phyloP scores from a whole-genome alignment of 2,113 vertebrate genomes.

The Lichenostomus cassidix region DNA sequence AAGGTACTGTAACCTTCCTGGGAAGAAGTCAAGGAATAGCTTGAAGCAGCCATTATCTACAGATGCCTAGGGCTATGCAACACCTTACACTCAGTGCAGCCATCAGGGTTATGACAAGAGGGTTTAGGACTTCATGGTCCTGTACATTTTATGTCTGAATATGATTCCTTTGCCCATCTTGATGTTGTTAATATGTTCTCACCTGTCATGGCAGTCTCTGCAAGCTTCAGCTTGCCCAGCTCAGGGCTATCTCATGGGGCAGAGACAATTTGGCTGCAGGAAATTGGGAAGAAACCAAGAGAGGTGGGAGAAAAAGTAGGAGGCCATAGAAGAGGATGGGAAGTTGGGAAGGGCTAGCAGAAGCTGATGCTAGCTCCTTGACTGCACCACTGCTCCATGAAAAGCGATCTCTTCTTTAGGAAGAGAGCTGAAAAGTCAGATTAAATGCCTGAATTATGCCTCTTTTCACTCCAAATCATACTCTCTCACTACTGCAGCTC shows the following conservation, averaged over 20 bases:
- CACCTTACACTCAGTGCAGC: neutral
- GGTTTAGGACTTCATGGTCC: neutral
- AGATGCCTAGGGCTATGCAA: neutral
- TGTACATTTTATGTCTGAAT: neutral
- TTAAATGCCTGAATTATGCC: neutral
- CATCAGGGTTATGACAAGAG: neutral
- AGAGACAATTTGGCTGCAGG: neutral
- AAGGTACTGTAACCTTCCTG: neutral
- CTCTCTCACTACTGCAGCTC: neutral
- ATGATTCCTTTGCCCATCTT: neutral
- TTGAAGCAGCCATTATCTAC: neutral
- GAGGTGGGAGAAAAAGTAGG: neutral
- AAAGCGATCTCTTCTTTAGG: neutral
- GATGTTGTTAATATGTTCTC: neutral
- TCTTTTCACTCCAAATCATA: neutral
- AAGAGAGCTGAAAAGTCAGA: neutral
- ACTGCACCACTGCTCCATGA: neutral
- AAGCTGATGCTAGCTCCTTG: neutral
- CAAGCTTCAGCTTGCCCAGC: neutral
- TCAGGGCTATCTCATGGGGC: neutral
- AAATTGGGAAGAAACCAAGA: neutral
- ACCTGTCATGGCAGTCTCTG: neutral
- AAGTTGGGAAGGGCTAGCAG: neutral
- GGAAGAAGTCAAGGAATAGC: neutral
- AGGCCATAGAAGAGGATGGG: neutral